phyloP scores from a whole-genome alignment of 2,888 invertebrate species.

The Panorpa germanica region DNA sequence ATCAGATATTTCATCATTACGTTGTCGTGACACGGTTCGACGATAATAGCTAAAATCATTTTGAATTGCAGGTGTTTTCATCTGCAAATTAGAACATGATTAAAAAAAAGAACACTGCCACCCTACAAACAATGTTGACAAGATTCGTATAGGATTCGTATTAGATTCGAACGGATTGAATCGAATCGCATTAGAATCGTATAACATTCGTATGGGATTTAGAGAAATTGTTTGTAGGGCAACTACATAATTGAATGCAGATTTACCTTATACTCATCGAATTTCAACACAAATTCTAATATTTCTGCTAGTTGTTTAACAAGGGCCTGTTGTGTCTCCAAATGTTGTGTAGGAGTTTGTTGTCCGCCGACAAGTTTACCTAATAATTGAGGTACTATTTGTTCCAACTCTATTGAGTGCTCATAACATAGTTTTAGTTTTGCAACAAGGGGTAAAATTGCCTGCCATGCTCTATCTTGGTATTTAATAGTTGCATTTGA shows the following conservation, averaged over 20 bases:
- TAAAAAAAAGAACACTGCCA: slow-evolving; percentile 15
- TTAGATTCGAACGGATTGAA: too few relatives aligned
- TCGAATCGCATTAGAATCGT: too few relatives aligned
- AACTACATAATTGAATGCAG: slow-evolving; percentile 8
- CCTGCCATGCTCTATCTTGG: slow-evolving; percentile 68
- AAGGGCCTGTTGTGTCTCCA: slow-evolving; percentile 83
- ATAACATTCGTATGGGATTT: too few relatives aligned
- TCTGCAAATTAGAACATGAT: slow-evolving; percentile 29
- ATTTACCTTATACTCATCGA: slow-evolving; percentile 81
- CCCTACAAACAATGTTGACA: too few relatives aligned
- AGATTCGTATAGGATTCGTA: too few relatives aligned
- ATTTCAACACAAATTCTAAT: slow-evolving; percentile 84
- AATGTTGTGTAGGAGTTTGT: slow-evolving; percentile 76
- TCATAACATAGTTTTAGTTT: slow-evolving; percentile 76
- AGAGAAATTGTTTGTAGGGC: too few relatives aligned
- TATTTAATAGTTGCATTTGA: slow-evolving; percentile 67
- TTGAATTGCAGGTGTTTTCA: slow-evolving; percentile 91
- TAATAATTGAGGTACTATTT: slow-evolving; percentile 68
- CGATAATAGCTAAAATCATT: slow-evolving; percentile 94
- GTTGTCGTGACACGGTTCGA: slow-evolving; percentile 58
- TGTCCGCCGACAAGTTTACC: slow-evolving; percentile 74
- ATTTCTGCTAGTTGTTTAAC: slow-evolving; percentile 91
- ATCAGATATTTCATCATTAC: slow-evolving; percentile 36
- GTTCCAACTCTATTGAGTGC: slow-evolving; percentile 57
- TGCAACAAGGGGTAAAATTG: slow-evolving; percentile 71